Percentiles rank a stretch among this genome's conserved stretches.
These are phyloP conservation scores for Notospermus geniculatus DNA, from an alignment of 1,140 invertebrate species.

Conservation along the genomic window DNA sequence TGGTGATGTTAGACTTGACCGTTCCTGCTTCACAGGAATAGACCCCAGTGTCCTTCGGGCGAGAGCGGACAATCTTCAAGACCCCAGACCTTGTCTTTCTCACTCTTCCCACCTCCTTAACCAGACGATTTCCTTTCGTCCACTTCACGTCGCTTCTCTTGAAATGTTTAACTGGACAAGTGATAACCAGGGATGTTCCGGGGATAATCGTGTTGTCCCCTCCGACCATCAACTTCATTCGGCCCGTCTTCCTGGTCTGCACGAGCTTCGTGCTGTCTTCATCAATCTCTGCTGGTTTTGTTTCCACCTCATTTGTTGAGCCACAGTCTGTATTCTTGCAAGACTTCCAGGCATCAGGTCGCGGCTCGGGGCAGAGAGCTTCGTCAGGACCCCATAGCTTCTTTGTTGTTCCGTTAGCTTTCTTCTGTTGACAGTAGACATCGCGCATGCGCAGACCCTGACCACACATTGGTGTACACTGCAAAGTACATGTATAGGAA, in stretches of 20 bases:
- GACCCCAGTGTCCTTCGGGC: neutral
- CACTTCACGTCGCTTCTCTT: neutral
- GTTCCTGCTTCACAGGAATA: constrained; percentile 2
- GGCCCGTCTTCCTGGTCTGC: neutral
- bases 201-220: neutral
- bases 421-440: constrained; percentile 4
- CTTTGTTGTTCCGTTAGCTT: neutral
- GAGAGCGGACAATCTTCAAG: constrained; percentile 1
- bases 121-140: neutral
- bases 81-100: neutral
- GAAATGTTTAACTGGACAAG: neutral
- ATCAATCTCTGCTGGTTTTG: neutral
- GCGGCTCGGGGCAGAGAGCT: neutral
- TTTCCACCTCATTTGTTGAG: neutral
- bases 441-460: constrained; percentile 8
- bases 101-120: neutral
- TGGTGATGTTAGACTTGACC: neutral
- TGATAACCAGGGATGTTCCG: neutral
- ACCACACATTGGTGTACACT: constrained; percentile 3
- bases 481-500: neutral
- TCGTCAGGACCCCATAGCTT: neutral
- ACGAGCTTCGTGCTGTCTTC: neutral
- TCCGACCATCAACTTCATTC: constrained; percentile 1
- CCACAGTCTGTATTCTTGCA: constrained; percentile 1
- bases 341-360: constrained; percentile 7